Conservation (phyloP, 1,140 invertebrate species). For the Lerema accius region DNA sequence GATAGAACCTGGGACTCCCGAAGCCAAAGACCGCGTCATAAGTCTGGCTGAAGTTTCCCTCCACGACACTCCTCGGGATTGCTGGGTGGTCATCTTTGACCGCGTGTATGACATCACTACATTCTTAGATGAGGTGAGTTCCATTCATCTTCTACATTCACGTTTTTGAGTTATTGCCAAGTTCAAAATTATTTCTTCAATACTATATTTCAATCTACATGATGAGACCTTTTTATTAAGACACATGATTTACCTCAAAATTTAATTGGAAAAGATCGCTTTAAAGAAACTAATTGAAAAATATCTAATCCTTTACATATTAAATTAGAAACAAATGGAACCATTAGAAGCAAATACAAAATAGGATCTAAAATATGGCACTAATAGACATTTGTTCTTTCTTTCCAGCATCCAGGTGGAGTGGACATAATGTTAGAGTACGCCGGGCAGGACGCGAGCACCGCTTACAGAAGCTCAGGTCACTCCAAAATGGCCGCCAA, state of each 20-base stretch:
- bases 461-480: conserved; percentile 91
- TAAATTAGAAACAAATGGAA: too few relatives aligned
- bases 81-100: conserved; percentile 90
- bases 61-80: conserved; percentile 86
- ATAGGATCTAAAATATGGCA: too few relatives aligned
- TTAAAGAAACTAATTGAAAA: too few relatives aligned
- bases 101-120: conserved; percentile 89
- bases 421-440: conserved; percentile 92
- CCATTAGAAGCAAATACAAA: too few relatives aligned
- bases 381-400: conserved; percentile 35
- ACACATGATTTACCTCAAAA: too few relatives aligned
- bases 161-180: neutral
- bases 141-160: neutral
- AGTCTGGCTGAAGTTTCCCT: conserved; percentile 85
- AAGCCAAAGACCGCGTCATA: conserved; percentile 78
- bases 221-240: too few relatives aligned
- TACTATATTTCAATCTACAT: too few relatives aligned
- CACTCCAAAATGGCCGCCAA: conserved; percentile 86
- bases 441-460: conserved; percentile 93
- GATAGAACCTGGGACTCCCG: conserved; percentile 55
- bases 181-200: conserved; percentile 11
- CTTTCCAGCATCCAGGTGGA: conserved; percentile 91
- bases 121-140: conserved; percentile 86
- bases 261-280: too few relatives aligned
- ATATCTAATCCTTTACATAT: too few relatives aligned